Evolutionary conservation across 2,797 vertebrate genomes (phyloP), one percentile per base, ranked within the genome.

Genomic region (Sebastes paucispinis): DNA sequence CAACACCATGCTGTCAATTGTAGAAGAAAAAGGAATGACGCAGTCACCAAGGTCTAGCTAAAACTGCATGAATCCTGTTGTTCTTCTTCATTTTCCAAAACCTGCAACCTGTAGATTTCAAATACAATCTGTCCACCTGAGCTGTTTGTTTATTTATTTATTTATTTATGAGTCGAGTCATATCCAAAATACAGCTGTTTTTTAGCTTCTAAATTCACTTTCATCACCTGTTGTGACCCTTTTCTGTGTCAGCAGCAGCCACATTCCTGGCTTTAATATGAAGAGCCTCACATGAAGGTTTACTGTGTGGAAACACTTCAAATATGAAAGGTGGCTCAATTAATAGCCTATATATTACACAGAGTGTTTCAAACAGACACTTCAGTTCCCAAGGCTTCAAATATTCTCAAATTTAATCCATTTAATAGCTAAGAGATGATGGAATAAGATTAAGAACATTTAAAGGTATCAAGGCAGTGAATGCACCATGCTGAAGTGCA

Each of bases 1-100:
- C 83, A 88, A 94, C 93, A 92, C 54, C 58, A 24, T 31, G 69
- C 77, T 68, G 80, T 71, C 68, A 25, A 11, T 5, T 62, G n/a
- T 47, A 8, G 7, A 12, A 55, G 58, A 52, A 73, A 73, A 47
- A 81, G 65, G 66, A 84, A 87, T 34, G 64, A 22, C 2, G 11
- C 58, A 70, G 32, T 14, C 27, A 24, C 39, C 16, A 20, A 54
- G 3, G 22, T 6, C 12, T 2, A 14, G 31, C 8, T 6, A 24
- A 43, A 80, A 54, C 66, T 50, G 5, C 32, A 5, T 55, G 4
- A 55, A 62, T 59, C 59, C 34, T 64, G 29, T 13, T 58, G 29
- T 31, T 68, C 1, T 43, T 36, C 58, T 55, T 14, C 31, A 32
- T 14, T 54, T 50, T 2, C 43, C 6, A 78, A 12, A 72, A 52